These are phyloP conservation scores for Eretmocerus hayati DNA, from an alignment of 2,888 invertebrate genomes.

Conservation along the genomic window DNA sequence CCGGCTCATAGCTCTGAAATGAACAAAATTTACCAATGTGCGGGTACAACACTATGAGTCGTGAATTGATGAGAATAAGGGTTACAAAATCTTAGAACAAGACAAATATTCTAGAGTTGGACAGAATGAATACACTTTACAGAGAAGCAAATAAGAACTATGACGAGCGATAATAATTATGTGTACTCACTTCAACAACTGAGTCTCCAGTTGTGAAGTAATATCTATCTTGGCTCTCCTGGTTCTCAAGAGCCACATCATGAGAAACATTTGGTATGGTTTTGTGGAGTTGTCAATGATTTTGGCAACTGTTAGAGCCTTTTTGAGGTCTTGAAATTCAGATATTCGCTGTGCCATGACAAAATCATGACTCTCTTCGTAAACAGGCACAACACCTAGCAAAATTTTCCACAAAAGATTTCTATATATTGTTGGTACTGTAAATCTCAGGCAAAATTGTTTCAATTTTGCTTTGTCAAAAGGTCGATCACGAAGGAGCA, in stretches of 20 bases:
- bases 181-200: constrained; percentile 38
- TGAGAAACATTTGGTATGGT: constrained; percentile 61
- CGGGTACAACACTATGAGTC: neutral
- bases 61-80: too few species aligned
- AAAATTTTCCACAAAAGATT: constrained; percentile 80
- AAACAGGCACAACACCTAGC: constrained; percentile 71
- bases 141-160: neutral
- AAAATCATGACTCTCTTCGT: constrained; percentile 68
- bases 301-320: constrained; percentile 63
- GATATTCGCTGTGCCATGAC: constrained; percentile 67
- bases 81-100: too few species aligned
- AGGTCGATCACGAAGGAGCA: constrained; percentile 77
- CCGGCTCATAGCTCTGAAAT: constrained; percentile 39
- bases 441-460: constrained; percentile 78
- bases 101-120: too few species aligned
- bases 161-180: too few species aligned
- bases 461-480: constrained; percentile 71
- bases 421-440: constrained; percentile 74
- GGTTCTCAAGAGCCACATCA: constrained; percentile 76
- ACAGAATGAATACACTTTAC: too few species aligned
- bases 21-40: neutral
- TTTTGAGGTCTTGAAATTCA: constrained; percentile 68
- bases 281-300: constrained; percentile 59
- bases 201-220: constrained; percentile 37
- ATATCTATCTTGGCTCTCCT: constrained; percentile 54